These are phyloP conservation scores for Metallyticus violacea DNA, from an alignment of 2,888 invertebrate species.

Conservation along the genomic window DNA sequence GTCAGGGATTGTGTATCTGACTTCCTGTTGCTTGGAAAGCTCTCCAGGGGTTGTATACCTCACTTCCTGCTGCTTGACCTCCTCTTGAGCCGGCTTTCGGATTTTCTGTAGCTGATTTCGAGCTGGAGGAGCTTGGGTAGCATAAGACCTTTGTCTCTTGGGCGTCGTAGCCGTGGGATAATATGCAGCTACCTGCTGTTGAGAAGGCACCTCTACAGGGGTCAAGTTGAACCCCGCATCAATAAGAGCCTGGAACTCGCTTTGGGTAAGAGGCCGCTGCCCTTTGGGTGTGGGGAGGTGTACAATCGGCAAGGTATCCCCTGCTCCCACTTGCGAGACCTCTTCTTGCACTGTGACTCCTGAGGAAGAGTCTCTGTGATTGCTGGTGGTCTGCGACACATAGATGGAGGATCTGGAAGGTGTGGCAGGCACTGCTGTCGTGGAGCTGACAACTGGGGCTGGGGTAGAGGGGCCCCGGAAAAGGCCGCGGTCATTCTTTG, in stretches of 20 bases:
- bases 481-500: constrained; percentile 10
- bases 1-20: background rate
- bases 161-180: constrained; percentile 11
- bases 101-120: constrained; percentile 2
- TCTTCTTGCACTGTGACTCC: constrained; percentile 9
- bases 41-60: background rate
- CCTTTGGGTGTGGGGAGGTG: constrained; percentile 32
- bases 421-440: constrained; percentile 2
- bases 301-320: constrained; percentile 25
- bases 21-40: background rate
- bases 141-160: constrained; percentile 27
- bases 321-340: background rate
- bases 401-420: constrained; percentile 29
- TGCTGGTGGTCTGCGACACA: constrained; percentile 24
- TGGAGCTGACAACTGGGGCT: background rate
- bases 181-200: background rate
- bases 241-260: constrained; percentile 32
- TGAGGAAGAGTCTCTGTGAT: background rate
- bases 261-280: constrained; percentile 33
- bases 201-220: constrained; percentile 19
- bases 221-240: constrained; percentile 32
- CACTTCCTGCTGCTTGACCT: background rate
- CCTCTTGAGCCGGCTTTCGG: background rate
- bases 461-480: background rate
- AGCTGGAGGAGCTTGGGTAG: constrained; percentile 17